phyloP scores from a whole-genome alignment of 1,140 invertebrate species.

The Venustaconcha ellipsiformis region DNA sequence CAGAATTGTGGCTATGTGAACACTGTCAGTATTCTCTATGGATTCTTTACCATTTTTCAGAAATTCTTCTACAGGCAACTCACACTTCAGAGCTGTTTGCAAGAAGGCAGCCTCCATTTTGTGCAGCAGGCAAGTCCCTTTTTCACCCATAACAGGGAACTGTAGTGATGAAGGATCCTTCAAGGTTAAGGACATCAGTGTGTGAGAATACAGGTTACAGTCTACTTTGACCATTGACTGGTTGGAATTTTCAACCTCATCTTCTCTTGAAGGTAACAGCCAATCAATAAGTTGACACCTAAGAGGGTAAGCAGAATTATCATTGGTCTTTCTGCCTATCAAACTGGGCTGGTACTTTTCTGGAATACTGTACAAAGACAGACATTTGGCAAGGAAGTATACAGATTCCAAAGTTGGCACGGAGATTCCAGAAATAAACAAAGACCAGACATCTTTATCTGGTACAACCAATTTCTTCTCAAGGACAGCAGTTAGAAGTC shows the following conservation, averaged over 20 bases:
- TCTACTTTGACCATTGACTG: constrained; percentile 10
- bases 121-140: background rate
- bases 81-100: constrained; percentile 10
- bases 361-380: constrained; percentile 12
- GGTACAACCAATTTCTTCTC: constrained; percentile 7
- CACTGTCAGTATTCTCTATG: background rate
- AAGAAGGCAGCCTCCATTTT: constrained; percentile 8
- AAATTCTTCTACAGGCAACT: constrained; percentile 2
- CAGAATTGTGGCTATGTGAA: constrained; percentile 20
- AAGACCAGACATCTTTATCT: constrained; percentile 22
- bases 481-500: constrained; percentile 17
- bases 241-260: constrained; percentile 18
- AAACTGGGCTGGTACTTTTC: constrained; percentile 22
- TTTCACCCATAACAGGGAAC: background rate
- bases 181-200: constrained; percentile 26
- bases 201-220: constrained; percentile 23
- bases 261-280: constrained; percentile 24
- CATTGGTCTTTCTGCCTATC: background rate
- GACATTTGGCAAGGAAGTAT: constrained; percentile 5
- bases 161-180: constrained; percentile 12
- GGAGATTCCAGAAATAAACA: constrained; percentile 20
- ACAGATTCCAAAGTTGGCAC: constrained; percentile 20
- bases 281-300: constrained; percentile 31
- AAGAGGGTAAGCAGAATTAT: constrained; percentile 6
- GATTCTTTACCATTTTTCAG: background rate